phyloP scores from a whole-genome alignment of 2,113 vertebrate genomes.

The Empidonax traillii region DNA sequence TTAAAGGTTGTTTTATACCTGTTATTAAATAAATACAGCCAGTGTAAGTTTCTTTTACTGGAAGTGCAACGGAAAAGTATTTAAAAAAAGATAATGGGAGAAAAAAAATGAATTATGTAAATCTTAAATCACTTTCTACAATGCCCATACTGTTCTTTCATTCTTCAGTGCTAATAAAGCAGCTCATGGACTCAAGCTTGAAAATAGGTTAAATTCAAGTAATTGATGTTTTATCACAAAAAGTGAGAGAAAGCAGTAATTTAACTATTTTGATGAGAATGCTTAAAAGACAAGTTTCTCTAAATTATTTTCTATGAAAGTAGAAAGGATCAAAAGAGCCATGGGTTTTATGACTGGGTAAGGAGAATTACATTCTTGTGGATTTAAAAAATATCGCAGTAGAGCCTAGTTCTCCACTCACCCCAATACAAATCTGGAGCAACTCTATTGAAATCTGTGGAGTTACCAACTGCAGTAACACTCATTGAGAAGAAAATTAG shows the following conservation, averaged over 20 bases:
- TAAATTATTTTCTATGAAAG: neutral
- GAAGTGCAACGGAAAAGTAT: neutral
- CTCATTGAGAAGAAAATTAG: slow-evolving; percentile 62
- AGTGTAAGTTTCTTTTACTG: neutral
- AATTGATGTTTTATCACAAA: neutral
- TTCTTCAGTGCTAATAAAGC: neutral
- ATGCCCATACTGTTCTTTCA: neutral
- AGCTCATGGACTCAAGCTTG: neutral
- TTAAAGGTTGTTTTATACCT: neutral
- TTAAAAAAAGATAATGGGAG: neutral
- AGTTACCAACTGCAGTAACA: slow-evolving; percentile 15
- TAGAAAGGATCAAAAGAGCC: slow-evolving; percentile 25
- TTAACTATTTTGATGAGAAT: neutral
- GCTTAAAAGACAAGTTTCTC: neutral
- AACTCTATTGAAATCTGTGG: slow-evolving; percentile 43
- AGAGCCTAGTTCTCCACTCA: slow-evolving; percentile 40
- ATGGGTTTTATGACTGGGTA: neutral
- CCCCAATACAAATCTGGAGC: slow-evolving; percentile 33
- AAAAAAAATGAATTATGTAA: neutral
- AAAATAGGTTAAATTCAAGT: neutral
- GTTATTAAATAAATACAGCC: neutral
- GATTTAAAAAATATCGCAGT: slow-evolving; percentile 31
- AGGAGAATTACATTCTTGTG: slow-evolving; percentile 26
- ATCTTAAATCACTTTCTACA: neutral
- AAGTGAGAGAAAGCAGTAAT: slow-evolving; percentile 3